Conservation (phyloP, 2,113 vertebrate species). For the Nanorana parkeri region DNA sequence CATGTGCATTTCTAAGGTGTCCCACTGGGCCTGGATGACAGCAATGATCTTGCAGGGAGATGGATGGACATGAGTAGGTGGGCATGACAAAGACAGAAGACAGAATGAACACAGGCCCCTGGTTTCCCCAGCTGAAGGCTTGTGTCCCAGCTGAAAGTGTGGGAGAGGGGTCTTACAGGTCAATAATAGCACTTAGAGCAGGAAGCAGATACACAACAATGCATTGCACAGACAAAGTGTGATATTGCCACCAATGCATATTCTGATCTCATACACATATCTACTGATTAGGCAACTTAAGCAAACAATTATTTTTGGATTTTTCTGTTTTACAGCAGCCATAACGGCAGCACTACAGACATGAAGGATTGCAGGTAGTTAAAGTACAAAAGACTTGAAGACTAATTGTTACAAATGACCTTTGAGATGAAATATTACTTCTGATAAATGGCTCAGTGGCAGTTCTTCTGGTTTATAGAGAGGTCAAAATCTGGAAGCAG, state of each 20-base stretch:
- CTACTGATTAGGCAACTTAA: too few relatives aligned
- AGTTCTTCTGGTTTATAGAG: slow-evolving; percentile 9
- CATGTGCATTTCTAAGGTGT: slow-evolving; percentile 65
- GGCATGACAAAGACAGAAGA: slow-evolving; percentile 65
- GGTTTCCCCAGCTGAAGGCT: not conserved
- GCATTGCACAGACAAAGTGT: not conserved
- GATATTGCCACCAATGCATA: not conserved
- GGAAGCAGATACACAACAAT: slow-evolving; percentile 13
- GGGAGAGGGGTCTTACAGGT: slow-evolving; percentile 20
- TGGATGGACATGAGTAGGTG: slow-evolving; percentile 77
- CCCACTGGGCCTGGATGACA: slow-evolving; percentile 75
- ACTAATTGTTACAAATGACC: slow-evolving; percentile 43
- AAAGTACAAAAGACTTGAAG: not conserved
- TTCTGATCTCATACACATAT: not conserved
- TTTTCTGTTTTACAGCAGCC: too few relatives aligned
- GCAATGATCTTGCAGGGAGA: slow-evolving; percentile 75
- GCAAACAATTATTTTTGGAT: too few relatives aligned
- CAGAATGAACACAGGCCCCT: slow-evolving; percentile 49
- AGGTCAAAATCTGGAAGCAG: not conserved
- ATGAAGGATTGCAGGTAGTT: slow-evolving; percentile 34
- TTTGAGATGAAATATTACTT: not conserved
- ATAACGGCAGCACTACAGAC: too few relatives aligned
- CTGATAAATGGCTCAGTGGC: not conserved
- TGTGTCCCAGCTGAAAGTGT: slow-evolving; percentile 9
- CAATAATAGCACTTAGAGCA: not conserved